Evolutionary conservation across 2,797 vertebrate species (phyloP).

Genomic region (Aviceda cuculoides): DNA sequence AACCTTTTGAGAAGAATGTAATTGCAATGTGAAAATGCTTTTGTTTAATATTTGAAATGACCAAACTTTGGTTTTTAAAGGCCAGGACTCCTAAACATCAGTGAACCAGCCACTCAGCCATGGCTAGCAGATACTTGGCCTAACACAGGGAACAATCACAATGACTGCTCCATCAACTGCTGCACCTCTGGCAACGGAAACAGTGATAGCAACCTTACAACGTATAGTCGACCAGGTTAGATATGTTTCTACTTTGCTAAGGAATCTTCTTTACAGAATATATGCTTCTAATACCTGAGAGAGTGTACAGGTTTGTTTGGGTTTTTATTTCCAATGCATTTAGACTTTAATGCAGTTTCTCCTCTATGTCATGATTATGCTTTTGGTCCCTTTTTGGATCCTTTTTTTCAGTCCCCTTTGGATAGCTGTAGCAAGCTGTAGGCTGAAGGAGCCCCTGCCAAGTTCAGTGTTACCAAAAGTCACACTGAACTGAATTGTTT

Average conservation of each 20-base stretch:
- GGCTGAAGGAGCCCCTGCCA: neutral
- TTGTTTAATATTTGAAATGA: neutral
- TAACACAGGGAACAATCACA: constrained; percentile 95
- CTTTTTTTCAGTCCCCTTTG: neutral
- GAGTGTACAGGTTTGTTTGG: neutral
- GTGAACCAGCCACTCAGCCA: constrained; percentile 89
- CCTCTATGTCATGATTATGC: neutral
- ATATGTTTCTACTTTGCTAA: constrained; percentile 45
- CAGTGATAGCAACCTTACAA: constrained; percentile 96
- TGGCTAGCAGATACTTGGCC: constrained; percentile 99
- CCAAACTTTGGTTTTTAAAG: constrained; percentile 69
- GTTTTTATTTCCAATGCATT: neutral
- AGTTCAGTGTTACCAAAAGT: neutral
- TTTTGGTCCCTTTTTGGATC: neutral
- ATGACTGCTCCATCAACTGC: constrained; percentile 97
- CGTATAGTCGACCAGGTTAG: constrained; percentile 96
- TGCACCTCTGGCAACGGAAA: constrained; percentile 93
- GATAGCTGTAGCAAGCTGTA: neutral
- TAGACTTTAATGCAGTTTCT: neutral
- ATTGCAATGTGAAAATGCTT: neutral
- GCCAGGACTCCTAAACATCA: constrained; percentile 96
- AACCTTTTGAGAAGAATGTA: neutral
- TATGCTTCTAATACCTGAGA: neutral
- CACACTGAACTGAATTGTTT: neutral
- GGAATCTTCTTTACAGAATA: neutral